Evolutionary conservation across 2,113 vertebrate species (phyloP), one percentile per base, ranked within the genome.

Genomic region (Cebidichthys violaceus): DNA sequence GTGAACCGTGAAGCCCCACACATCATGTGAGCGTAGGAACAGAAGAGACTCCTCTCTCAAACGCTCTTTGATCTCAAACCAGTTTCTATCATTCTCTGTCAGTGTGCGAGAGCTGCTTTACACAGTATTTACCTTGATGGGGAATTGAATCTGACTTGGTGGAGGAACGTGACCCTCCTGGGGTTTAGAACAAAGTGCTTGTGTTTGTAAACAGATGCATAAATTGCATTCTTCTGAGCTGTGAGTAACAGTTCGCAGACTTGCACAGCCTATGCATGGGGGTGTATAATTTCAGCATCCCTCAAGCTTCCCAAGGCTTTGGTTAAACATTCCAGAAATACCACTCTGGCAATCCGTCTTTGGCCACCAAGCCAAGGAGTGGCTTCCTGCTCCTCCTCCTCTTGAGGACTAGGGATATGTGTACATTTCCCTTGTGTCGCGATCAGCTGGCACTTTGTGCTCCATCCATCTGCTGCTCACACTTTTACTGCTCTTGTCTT

Each of bases 191-290:
- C 90, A 93, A 92, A 93, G 88, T 82, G 81, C 87, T 87, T 62
- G 81, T 91, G 85, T 90, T 87, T 78, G 91, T 91, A 92, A 94
- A 94, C 89, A 92, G 82, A 91, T 35, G 85, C 89, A 93, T 90
- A 90, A 89, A 90, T 93, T 89, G 77, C 77, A 83, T 89, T 90
- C 74, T 83, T 90, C 73, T 67, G 73, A 85, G 89, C 85, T 81
- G 79, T 75, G 77, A 78, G 86, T 82, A 90, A 90, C 77, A 79
- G 82, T 79, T 91, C 79, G 18, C 84, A 88, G 90, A 89, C 86
- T 83, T 39, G 67, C 76, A 9, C 70, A 69, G 82, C 60, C 85
- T 75, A 54, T 31, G 70, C 79, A 77, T n/a, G 52, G 66, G 67
- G 75, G 78, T 66, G 82, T 87, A 85, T 87, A 86, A 90, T 92